Evolutionary conservation across 2,888 invertebrate genomes (phyloP), one percentile per base, ranked within the genome.

Genomic region (Periphyllus acericola): DNA sequence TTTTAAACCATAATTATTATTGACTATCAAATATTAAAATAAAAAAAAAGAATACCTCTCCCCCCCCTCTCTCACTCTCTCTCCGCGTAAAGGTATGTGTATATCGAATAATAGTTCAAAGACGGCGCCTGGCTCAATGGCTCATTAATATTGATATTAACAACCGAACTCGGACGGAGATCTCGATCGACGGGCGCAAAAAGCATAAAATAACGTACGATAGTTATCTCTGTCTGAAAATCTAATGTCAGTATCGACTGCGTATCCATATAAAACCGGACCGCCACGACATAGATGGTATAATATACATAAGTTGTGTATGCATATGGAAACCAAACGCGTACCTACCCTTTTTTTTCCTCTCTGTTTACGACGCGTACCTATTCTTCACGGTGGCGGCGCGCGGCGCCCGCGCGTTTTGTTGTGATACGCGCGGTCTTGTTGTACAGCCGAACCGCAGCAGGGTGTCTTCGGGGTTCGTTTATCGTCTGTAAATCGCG

Each of bases 401-500:
- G 32, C 17, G 14, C 17, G 25, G 9, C 11, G 52, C 60, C 5
- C 79, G 60, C 36, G 36, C 11, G 60, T 80, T 25, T 11, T 78
- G 36, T 34, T 40, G 40, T 9, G 36, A 40, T n/a, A 80, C 71
- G 71, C 36, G 36, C 66, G 32, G 36, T 60, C 21, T 3, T 34
- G 60, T 60, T n/a, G 21, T 68, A 29, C n/a, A 36, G 21, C 17
- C n/a, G 52, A 29, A 46, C 80, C 40, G 40, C 68, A 32, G 66
- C 68, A 32, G 81, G 68, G 68, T 46, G 46, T 46, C 81, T 32
- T 0, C 4, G 21, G 32, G 29, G 40, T 32, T 71, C 1, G 19
- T 68, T 82, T 82, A 82, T 82, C 32, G 81, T 82, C 11, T 46
- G 36, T 81, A 29, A 71, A 82, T 82, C 81, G 68, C 81, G 40